phyloP scores from a whole-genome alignment of 2,888 invertebrate genomes.

The Lamproptera curius region DNA sequence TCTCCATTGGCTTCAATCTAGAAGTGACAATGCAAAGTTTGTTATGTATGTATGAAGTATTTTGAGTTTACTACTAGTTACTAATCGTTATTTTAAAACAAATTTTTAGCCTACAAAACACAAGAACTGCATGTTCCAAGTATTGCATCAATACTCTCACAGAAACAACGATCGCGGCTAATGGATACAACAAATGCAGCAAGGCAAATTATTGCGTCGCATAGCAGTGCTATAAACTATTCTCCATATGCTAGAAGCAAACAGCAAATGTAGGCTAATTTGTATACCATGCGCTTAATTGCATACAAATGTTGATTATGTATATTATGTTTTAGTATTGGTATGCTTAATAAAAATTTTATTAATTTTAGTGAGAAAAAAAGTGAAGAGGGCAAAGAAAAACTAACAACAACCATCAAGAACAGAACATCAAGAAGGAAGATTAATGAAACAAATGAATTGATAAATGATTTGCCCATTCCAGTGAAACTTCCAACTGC shows the following conservation, averaged over 20 bases:
- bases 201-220: constrained; percentile 77
- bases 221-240: constrained; percentile 61
- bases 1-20: no score
- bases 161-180: constrained; percentile 77
- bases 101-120: constrained; percentile 47
- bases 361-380: neutral
- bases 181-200: constrained; percentile 81
- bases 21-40: no score
- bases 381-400: constrained; percentile 22
- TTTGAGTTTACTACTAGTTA: no score
- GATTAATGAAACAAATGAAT: constrained; percentile 30
- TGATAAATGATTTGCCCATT: constrained; percentile 27
- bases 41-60: no score
- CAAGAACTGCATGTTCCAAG: constrained; percentile 80
- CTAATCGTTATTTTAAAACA: no score
- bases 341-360: no score
- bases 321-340: no score
- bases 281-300: no score
- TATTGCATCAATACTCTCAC: constrained; percentile 78
- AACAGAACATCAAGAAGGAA: constrained; percentile 40
- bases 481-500: constrained; percentile 47
- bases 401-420: constrained; percentile 50
- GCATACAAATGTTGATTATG: no score
- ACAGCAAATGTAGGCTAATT: constrained; percentile 29
- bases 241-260: constrained; percentile 35